Conservation (phyloP, 1,140 invertebrate genomes). For the Bombus confusus region DNA sequence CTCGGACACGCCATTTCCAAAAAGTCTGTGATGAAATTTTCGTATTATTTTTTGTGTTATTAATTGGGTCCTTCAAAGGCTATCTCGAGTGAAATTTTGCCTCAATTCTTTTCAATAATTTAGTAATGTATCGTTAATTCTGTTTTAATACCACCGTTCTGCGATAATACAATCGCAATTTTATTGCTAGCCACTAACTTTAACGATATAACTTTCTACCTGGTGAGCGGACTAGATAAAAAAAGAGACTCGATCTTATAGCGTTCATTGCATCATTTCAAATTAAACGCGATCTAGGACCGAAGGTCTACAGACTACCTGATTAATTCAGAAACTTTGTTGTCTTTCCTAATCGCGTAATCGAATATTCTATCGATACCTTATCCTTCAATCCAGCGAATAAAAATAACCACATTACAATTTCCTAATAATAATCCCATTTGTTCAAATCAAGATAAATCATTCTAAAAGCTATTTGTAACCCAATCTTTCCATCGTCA, state of each 20-base stretch:
- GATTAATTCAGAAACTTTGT: neutral
- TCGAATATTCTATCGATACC: neutral
- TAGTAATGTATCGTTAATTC: too few relatives aligned
- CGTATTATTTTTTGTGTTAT: neutral
- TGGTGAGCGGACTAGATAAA: too few relatives aligned
- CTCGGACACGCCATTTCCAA: conserved; percentile 76
- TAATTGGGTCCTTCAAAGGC: too few relatives aligned
- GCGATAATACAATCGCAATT: too few relatives aligned
- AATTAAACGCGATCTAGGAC: neutral
- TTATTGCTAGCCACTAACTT: too few relatives aligned
- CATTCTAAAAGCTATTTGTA: too few relatives aligned
- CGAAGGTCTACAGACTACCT: neutral
- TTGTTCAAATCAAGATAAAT: neutral
- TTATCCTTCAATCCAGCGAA: neutral
- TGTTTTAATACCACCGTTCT: too few relatives aligned
- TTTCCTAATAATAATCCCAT: neutral
- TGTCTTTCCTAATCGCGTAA: neutral
- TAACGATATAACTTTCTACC: too few relatives aligned
- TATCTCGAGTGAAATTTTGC: too few relatives aligned
- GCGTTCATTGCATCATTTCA: neutral
- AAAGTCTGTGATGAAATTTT: conserved; percentile 68
- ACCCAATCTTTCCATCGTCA: too few relatives aligned
- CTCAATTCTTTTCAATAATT: too few relatives aligned
- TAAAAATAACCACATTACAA: neutral
- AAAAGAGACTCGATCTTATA: too few relatives aligned